Base-by-base conservation (phyloP, 2,113 vertebrate species). In the Odontophorus gujanensis region DNA sequence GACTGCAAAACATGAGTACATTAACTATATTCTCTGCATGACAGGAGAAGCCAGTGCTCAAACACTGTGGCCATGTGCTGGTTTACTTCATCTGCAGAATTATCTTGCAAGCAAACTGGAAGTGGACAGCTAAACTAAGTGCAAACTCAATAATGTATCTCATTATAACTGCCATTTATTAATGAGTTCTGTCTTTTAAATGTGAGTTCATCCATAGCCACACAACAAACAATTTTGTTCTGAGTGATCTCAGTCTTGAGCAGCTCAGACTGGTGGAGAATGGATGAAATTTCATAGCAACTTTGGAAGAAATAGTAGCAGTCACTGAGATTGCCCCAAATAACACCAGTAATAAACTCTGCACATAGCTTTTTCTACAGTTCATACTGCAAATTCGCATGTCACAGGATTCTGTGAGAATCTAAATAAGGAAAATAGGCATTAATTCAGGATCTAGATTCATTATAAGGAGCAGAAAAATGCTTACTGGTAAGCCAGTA, bases 261-360 rank as follows among this genome's bases (percentile, higher is more conserved):
- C 61, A 55, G 59, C 66, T 92, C 80, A 1, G 11, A 43, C 25
- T 93, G 73, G 28, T 85, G 69, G 82, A 83, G 90, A 86, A 81
- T 25, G 40, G 53, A 87, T 73, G 68, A 92, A 91, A 91, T 92
- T 93, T 95, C 82, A 89, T 59, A 91, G 93, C n/a, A 94, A 18
- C 32, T 94, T 93, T 93, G 69, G 25, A 94, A 88, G 85, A 78
- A 95, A 92, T 43, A 88, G 68, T 85, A 90, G 28, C 79, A 91
- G 81, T 93, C 92, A 92, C 88, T 97, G 89, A 96, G 47, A 81
- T 94, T 97, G 83, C 74, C 91, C 95, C 91, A 92, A 91, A 93
- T 82, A 95, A 96, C 80, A 91, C 75, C 47, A 93, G 25, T 65
- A 89, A 91, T 80, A 95, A 95, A 69, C 75, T 95, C 91, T 93